phyloP scores from a whole-genome alignment of 2,113 vertebrate species.

The Loxodonta africana region DNA sequence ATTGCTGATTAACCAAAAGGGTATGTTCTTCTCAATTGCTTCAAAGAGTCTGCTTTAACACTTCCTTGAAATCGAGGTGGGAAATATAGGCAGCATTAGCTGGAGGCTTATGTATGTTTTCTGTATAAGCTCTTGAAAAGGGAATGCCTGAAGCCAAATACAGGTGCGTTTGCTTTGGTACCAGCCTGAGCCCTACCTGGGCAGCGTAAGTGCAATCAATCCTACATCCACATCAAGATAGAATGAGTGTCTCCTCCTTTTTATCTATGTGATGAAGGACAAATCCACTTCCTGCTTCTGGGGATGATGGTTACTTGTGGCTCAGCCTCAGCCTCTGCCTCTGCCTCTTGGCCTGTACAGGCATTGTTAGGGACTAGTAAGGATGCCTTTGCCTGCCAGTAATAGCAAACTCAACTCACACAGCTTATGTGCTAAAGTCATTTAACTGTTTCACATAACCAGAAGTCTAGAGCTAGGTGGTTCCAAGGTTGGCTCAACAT shows the following conservation, averaged over 20 bases:
- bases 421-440: neutral
- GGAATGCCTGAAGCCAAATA: neutral
- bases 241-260: neutral
- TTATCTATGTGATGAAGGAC: neutral
- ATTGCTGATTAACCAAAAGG: neutral
- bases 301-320: neutral
- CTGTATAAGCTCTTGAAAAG: neutral
- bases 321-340: neutral
- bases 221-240: neutral
- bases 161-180: neutral
- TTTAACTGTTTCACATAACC: neutral
- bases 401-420: neutral
- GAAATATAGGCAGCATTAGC: neutral
- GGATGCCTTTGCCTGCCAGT: neutral
- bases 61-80: neutral
- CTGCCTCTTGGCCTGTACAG: neutral
- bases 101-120: neutral
- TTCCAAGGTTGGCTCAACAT: neutral
- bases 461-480: neutral
- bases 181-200: neutral
- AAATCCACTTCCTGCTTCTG: neutral
- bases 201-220: neutral
- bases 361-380: neutral
- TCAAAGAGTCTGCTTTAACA: slow-evolving; percentile 36
- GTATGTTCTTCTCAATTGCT: neutral